Evolutionary conservation across 2,113 vertebrate genomes (phyloP).

Genomic region (Lycaon pictus): DNA sequence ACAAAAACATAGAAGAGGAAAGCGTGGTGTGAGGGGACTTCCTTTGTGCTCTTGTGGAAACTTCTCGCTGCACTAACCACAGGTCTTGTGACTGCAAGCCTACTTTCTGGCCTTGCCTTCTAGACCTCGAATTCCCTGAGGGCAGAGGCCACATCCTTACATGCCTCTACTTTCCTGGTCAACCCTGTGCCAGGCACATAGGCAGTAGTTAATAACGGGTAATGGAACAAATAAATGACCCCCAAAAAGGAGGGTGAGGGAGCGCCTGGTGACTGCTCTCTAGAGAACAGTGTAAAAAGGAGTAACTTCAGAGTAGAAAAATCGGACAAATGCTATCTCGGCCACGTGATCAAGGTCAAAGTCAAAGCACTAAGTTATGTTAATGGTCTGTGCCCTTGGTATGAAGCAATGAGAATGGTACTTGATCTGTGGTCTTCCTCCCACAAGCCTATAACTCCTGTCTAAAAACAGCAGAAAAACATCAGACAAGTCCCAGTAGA

Average conservation of each 20-base stretch:
- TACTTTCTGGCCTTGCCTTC: neutral
- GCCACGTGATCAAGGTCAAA: neutral
- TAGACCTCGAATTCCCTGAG: neutral
- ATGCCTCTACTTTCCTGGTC: accelerated
- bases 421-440: neutral
- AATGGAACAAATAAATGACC: neutral
- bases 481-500: neutral
- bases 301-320: neutral
- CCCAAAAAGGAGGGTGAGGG: neutral
- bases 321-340: neutral
- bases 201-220: no score
- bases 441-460: neutral
- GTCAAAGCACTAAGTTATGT: neutral
- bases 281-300: neutral
- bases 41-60: neutral
- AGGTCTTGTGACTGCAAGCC: neutral
- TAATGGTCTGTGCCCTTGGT: neutral
- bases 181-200: neutral
- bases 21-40: neutral
- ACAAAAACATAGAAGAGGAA: neutral
- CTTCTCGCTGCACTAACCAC: neutral
- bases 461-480: neutral
- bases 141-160: neutral
- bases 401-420: neutral
- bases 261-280: neutral